These are phyloP conservation scores for Keiferia lycopersicella DNA, from an alignment of 2,888 invertebrate species.

Conservation along the genomic window DNA sequence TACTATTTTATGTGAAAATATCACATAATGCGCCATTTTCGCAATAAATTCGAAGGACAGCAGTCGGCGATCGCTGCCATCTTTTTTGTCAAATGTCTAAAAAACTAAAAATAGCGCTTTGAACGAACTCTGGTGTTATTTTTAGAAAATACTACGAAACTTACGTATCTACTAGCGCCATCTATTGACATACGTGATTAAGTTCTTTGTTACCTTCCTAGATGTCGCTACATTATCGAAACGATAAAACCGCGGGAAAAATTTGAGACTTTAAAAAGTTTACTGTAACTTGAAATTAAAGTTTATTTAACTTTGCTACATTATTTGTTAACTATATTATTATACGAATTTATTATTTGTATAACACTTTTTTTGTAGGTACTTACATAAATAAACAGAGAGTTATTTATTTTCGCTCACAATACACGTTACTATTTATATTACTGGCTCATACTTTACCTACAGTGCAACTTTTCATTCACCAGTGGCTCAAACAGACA, in stretches of 20 bases:
- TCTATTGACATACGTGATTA: slow-evolving; percentile 44
- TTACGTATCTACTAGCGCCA: slow-evolving; percentile 50
- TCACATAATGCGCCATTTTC: slow-evolving; percentile 80
- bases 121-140: slow-evolving; percentile 81
- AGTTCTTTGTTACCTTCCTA: slow-evolving; percentile 30
- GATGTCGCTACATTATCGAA: slow-evolving; percentile 43
- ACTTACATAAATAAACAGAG: not conserved
- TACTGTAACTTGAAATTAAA: too few relatives aligned
- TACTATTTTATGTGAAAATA: slow-evolving; percentile 74
- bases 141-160: slow-evolving; percentile 71
- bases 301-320: too few relatives aligned
- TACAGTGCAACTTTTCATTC: too few relatives aligned
- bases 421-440: too few relatives aligned
- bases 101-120: slow-evolving; percentile 78
- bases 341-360: too few relatives aligned
- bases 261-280: not conserved
- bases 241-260: not conserved
- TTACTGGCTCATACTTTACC: too few relatives aligned
- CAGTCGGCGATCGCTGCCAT: slow-evolving; percentile 80
- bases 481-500: not conserved
- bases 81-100: slow-evolving; percentile 82
- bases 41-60: slow-evolving; percentile 76
- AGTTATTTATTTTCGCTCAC: too few relatives aligned
- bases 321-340: not conserved
- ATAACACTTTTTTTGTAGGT: too few relatives aligned